Percentiles rank a stretch among this genome's conserved stretches.
Evolutionary conservation across 2,113 vertebrate species (phyloP).

Genomic region (Zootoca vivipara): DNA sequence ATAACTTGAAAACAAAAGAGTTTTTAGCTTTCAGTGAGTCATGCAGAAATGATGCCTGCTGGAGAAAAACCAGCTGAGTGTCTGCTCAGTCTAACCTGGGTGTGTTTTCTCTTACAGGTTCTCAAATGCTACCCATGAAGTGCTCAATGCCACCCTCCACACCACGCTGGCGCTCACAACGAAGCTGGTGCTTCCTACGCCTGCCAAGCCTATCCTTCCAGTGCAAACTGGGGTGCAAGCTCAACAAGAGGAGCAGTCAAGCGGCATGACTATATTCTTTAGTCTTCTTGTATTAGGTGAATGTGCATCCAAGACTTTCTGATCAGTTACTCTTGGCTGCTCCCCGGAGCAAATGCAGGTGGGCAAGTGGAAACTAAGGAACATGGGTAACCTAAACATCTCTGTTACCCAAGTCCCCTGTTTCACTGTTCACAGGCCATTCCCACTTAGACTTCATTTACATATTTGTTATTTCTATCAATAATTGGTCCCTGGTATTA

Average conservation of each 20-base stretch:
- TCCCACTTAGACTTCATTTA: too few species aligned
- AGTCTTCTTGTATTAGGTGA: slow-evolving; percentile 95
- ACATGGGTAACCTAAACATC: background rate
- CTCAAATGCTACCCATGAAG: slow-evolving; percentile 79
- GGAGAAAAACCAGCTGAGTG: background rate
- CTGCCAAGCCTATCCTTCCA: slow-evolving; percentile 89
- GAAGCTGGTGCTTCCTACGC: slow-evolving; percentile 82
- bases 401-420: too few species aligned
- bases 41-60: background rate
- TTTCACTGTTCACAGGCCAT: too few species aligned
- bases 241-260: slow-evolving; percentile 97
- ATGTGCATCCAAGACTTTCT: slow-evolving; percentile 32
- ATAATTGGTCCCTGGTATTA: too few species aligned
- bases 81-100: slow-evolving; percentile 3
- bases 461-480: too few species aligned
- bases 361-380: background rate
- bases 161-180: slow-evolving; percentile 76
- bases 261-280: slow-evolving; percentile 98
- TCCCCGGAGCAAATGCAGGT: too few species aligned
- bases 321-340: background rate
- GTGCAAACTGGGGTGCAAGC: slow-evolving; percentile 95
- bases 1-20: background rate
- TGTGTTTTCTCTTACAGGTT: slow-evolving; percentile 68
- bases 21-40: background rate
- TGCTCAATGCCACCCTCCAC: slow-evolving; percentile 83